phyloP scores from a whole-genome alignment of 2,797 vertebrate species.

The Hyperoplus lanceolatus region DNA sequence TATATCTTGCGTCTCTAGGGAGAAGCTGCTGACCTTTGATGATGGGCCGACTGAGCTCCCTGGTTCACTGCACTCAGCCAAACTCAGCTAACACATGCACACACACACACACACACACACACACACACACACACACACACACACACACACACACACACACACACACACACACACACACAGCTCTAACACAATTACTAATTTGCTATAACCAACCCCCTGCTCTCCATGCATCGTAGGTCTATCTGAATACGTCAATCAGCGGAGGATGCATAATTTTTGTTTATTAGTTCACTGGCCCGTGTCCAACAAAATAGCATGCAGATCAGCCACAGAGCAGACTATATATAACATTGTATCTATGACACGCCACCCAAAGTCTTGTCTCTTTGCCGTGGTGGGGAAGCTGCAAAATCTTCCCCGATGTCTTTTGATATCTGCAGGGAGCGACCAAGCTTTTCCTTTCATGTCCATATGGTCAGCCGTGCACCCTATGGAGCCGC shows the following conservation, averaged over 20 bases:
- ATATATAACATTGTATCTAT: conserved; percentile 62
- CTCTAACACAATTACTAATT: conserved; percentile 23
- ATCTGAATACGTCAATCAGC: conserved; percentile 69
- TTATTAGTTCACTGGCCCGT: conserved; percentile 68
- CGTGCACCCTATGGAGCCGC: conserved; percentile 62
- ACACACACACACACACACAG: neutral
- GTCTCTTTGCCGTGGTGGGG: conserved; percentile 53
- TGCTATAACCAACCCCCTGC: neutral
- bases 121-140: neutral
- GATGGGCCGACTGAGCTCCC: conserved; percentile 75
- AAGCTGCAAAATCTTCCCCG: conserved; percentile 46
- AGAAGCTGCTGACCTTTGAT: conserved; percentile 83
- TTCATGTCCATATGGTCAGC: conserved; percentile 83
- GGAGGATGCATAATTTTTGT: conserved; percentile 66
- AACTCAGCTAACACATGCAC: conserved; percentile 50
- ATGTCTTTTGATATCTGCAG: conserved; percentile 76
- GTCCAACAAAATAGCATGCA: conserved; percentile 56
- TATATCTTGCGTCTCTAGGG: conserved; percentile 73
- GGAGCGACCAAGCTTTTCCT: conserved; percentile 59
- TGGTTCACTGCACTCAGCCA: conserved; percentile 72
- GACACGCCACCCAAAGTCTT: conserved; percentile 60
- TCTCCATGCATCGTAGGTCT: conserved; percentile 40
- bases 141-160: conserved; percentile 16
- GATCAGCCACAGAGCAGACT: conserved; percentile 41
- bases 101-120: conserved; percentile 8